Conservation (phyloP, 2,113 vertebrate species). For the Ranitomeya imitator region DNA sequence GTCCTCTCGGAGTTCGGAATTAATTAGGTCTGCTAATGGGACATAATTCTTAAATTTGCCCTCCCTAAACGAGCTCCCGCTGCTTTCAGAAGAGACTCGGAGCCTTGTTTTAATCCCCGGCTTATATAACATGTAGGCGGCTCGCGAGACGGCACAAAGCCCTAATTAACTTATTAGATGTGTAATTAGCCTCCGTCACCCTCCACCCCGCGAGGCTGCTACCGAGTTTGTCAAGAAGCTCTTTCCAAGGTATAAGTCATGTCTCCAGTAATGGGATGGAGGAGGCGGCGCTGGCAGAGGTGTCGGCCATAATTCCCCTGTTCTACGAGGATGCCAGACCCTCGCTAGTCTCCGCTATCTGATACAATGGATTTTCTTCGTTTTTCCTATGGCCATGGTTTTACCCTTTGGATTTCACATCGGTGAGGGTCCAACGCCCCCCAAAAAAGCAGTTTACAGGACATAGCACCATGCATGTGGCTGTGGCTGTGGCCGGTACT, state of each 20-base stretch:
- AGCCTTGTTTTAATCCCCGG: slow-evolving; percentile 22
- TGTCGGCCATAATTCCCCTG: background rate
- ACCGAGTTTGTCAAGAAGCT: slow-evolving; percentile 1
- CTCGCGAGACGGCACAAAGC: background rate
- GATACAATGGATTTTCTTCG: too few relatives aligned
- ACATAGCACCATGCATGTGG: too few relatives aligned
- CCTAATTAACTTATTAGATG: slow-evolving; percentile 45
- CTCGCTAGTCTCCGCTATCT: background rate
- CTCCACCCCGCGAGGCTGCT: background rate
- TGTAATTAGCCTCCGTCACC: slow-evolving; percentile 35
- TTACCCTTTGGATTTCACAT: too few relatives aligned
- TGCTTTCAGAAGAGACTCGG: slow-evolving; percentile 27
- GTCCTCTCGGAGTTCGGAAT: slow-evolving; percentile 30
- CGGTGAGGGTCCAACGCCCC: too few relatives aligned
- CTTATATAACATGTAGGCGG: background rate
- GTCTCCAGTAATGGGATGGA: background rate
- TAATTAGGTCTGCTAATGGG: slow-evolving; percentile 46
- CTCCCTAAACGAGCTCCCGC: slow-evolving; percentile 9
- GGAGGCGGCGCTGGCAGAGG: background rate
- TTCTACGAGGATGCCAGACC: background rate
- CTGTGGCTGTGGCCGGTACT: too few relatives aligned
- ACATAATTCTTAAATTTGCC: slow-evolving; percentile 47
- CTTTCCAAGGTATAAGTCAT: background rate
- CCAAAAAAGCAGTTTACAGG: too few relatives aligned
- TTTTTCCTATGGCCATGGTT: too few relatives aligned